Evolutionary conservation across 2,113 vertebrate genomes (phyloP).

Genomic region (Phaethon lepturus): DNA sequence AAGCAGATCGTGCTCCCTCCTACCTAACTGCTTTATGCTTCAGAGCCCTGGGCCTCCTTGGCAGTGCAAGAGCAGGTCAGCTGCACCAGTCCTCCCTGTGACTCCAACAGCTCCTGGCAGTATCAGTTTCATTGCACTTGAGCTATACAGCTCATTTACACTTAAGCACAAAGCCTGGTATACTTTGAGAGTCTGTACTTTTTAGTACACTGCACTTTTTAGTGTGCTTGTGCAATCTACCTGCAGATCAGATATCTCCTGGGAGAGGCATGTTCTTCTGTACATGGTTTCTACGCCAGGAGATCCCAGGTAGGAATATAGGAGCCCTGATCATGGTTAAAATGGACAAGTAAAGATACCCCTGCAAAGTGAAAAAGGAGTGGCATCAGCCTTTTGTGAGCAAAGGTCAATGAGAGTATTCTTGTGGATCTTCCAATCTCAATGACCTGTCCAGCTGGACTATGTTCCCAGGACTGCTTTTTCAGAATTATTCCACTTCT

Average conservation of each 20-base stretch:
- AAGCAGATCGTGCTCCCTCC: background rate
- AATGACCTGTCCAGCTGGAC: background rate
- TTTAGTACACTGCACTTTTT: background rate
- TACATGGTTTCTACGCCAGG: background rate
- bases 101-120: background rate
- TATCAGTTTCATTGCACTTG: background rate
- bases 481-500: background rate
- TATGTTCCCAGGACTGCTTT: background rate
- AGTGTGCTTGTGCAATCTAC: background rate
- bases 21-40: background rate
- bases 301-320: background rate
- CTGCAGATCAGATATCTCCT: background rate
- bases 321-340: background rate
- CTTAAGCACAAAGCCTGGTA: background rate
- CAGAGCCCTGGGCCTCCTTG: background rate
- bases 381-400: background rate
- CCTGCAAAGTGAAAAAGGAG: background rate
- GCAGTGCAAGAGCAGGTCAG: background rate
- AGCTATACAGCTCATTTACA: background rate
- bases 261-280: background rate
- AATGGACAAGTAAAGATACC: background rate
- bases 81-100: background rate
- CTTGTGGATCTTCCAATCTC: background rate
- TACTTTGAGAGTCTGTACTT: no score
- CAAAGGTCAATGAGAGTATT: background rate